Conservation (phyloP, 2,888 invertebrate species). For the Mythimna loreyi region DNA sequence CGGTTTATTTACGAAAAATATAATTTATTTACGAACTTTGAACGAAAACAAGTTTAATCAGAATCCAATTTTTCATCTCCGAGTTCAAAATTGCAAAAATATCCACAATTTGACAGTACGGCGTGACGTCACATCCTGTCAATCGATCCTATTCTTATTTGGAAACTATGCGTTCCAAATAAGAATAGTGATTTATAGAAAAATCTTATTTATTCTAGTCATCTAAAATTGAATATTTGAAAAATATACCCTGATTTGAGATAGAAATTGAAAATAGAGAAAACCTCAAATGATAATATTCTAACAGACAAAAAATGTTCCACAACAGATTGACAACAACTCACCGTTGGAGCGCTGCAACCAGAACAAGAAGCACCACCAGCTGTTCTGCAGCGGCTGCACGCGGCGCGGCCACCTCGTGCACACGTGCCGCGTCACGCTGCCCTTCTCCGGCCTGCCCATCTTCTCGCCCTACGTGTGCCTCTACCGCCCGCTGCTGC, state of each 20-base stretch:
- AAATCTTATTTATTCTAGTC: too few relatives aligned
- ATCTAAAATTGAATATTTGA: not conserved
- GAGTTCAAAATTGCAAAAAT: too few relatives aligned
- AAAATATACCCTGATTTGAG: not conserved
- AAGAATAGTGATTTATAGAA: too few relatives aligned
- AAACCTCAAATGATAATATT: not conserved
- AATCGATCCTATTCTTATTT: too few relatives aligned
- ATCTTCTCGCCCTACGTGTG: constrained; percentile 83
- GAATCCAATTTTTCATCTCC: too few relatives aligned
- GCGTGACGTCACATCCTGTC: too few relatives aligned
- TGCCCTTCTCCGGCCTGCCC: constrained; percentile 84
- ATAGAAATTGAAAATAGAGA: not conserved
- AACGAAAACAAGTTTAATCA: too few relatives aligned
- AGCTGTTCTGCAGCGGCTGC: constrained; percentile 91
- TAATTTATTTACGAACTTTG: too few relatives aligned
- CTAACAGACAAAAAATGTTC: constrained; percentile 7
- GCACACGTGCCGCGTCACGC: constrained; percentile 79
- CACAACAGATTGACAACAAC: constrained; percentile 86
- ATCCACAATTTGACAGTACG: too few relatives aligned
- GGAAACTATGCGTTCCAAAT: too few relatives aligned
- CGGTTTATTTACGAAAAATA: too few relatives aligned
- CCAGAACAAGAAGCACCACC: constrained; percentile 75
- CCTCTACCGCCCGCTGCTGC: constrained; percentile 76
- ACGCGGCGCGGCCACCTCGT: constrained; percentile 89
- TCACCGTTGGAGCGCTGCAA: constrained; percentile 76